Conservation (phyloP, 2,113 vertebrate genomes). For the Tangachromis dhanisi region DNA sequence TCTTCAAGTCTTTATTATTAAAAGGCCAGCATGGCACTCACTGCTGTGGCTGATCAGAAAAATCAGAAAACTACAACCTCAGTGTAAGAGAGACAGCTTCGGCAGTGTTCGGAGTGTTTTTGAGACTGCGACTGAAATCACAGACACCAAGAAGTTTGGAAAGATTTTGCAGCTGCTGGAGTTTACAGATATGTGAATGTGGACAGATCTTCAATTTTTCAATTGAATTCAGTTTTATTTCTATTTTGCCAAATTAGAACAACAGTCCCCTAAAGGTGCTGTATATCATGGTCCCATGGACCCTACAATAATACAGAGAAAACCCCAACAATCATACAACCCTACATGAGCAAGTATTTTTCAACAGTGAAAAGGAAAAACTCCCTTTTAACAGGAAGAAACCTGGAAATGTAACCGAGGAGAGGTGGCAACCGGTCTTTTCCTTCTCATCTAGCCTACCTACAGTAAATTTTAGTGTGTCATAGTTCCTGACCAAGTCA, state of each 20-base stretch:
- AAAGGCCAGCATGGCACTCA: background rate
- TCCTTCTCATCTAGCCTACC: background rate
- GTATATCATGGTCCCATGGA: background rate
- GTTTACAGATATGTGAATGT: background rate
- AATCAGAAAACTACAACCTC: background rate
- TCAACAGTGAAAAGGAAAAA: background rate
- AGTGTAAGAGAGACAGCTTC: background rate
- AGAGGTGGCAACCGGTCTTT: fast-evolving
- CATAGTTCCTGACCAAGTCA: background rate
- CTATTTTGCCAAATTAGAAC: background rate
- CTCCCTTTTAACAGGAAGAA: background rate
- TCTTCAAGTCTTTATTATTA: background rate
- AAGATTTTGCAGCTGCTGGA: background rate
- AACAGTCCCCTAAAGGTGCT: background rate
- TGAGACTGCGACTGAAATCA: background rate
- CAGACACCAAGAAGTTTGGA: background rate
- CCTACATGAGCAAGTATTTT: fast-evolving
- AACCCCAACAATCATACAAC: background rate
- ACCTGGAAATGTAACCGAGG: fast-evolving
- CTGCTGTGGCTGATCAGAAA: background rate
- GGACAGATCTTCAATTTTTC: background rate
- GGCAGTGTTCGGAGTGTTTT: background rate
- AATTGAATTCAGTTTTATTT: background rate
- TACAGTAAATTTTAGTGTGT: background rate
- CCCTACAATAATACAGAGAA: background rate